Evolutionary conservation across 2,888 invertebrate species (phyloP), one percentile per base, ranked within the genome.

Genomic region (Cheilosia vulpina): DNA sequence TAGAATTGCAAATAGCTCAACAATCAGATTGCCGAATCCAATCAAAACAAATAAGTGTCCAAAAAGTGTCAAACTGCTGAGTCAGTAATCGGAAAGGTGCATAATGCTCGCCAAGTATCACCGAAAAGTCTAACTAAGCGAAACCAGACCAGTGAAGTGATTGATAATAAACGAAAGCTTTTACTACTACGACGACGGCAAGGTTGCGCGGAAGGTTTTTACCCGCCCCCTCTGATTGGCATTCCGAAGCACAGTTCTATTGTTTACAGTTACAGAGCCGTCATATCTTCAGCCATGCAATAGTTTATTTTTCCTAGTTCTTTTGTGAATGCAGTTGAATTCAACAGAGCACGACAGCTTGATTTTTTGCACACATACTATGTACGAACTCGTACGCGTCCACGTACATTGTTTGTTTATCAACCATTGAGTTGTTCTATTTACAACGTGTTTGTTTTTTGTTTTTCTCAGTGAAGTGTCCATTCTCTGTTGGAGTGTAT

Each of bases 141-240:
- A 73, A 78, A 68, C 50, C 57, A 41, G 73, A 68, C 50, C 57
- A 41, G 73, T 68, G 52, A 78, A 73, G 57, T 83, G 63, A 83
- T 78, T 83, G 78, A 78, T 73, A 47, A 47, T 13, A 73, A 73
- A 68, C 63, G 52, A 63, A 66, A 78, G 83, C 83, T 83, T 83
- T 73, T 73, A 53, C 65, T 71, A 75, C 63, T 9, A 71, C 78
- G 50, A 57, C 38, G 38, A 13, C 13, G 38, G 38, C 71, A 66
- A 79, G 55, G 50, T 27, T 50, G 73, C 57, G 62, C 68, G 21
- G 52, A 57, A 52, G 69, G 69, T 69, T 17, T 19, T 50, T 27
- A 43, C 11, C 47, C 63, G 55, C 57, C 63, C 47, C 45, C 60
- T 27, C 38, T 15, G 53, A 2, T 31, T 21, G 24, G 34, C 50